phyloP scores from a whole-genome alignment of 2,888 invertebrate species.

The Caenorhabditis plicata region DNA sequence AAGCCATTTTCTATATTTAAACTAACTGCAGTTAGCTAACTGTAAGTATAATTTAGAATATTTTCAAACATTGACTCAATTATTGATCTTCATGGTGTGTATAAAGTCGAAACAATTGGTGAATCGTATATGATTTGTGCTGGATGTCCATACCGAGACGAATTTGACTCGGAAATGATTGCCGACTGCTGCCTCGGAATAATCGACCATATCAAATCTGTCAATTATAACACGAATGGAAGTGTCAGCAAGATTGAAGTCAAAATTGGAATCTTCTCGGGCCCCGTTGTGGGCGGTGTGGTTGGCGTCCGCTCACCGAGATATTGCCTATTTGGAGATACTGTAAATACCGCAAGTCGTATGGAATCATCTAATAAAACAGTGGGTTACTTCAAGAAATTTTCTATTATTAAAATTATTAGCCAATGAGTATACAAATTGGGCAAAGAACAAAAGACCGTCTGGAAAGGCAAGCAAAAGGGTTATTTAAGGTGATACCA shows the following conservation, averaged over 20 bases:
- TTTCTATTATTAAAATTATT: conserved; percentile 5
- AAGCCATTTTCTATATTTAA: conserved; percentile 61
- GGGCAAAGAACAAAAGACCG: conserved; percentile 43
- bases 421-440: conserved; percentile 50
- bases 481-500: conserved; percentile 19
- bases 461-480: conserved; percentile 39
- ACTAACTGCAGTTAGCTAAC: too few species aligned
- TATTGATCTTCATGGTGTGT: conserved; percentile 87
- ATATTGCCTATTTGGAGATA: conserved; percentile 57
- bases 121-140: conserved; percentile 55
- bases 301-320: conserved; percentile 50
- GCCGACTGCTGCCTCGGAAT: conserved; percentile 53
- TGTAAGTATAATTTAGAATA: conserved; percentile 14
- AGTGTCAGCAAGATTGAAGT: conserved; percentile 30
- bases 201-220: conserved; percentile 30
- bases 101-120: conserved; percentile 67
- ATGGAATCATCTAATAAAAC: conserved; percentile 52
- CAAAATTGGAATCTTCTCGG: conserved; percentile 40
- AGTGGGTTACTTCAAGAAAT: too few species aligned
- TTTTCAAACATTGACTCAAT: conserved; percentile 78
- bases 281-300: conserved; percentile 53
- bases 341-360: conserved; percentile 51
- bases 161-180: conserved; percentile 44
- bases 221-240: conserved; percentile 31
- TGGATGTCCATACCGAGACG: conserved; percentile 48